Conservation (phyloP, 2,888 invertebrate genomes). For the Caenorhabditis drosophilae region DNA sequence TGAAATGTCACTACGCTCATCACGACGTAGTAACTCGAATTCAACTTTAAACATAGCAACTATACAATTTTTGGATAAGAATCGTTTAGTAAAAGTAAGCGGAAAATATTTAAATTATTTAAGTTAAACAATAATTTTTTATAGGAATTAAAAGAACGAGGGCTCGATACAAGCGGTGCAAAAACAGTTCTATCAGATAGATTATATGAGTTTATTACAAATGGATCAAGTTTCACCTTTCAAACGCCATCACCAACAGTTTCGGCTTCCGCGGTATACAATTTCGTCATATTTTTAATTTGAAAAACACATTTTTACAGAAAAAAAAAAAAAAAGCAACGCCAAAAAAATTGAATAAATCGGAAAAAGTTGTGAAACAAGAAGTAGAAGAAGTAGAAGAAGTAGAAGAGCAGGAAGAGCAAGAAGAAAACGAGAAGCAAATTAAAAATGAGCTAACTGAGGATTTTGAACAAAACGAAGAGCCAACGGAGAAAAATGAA, state of each 20-base stretch:
- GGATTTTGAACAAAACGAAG: background rate
- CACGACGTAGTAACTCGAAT: conserved; percentile 23
- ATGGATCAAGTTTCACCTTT: conserved; percentile 2
- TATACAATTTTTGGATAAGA: conserved; percentile 31
- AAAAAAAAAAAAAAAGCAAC: conserved; percentile 7
- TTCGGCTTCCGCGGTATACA: background rate
- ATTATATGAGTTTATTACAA: conserved; percentile 27
- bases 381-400: background rate
- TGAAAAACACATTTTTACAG: too few species aligned
- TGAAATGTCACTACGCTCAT: conserved; percentile 17
- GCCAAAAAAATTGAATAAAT: conserved; percentile 5
- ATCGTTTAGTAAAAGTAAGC: conserved; percentile 12
- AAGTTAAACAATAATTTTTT: too few species aligned
- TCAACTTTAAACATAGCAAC: conserved; percentile 36
- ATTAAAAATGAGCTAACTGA: too few species aligned
- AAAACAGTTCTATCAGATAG: conserved; percentile 35
- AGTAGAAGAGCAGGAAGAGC: conserved; percentile 8
- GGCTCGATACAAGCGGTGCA: conserved; percentile 26
- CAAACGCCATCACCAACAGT: conserved; percentile 4
- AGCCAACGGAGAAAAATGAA: background rate
- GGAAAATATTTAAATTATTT: too few species aligned
- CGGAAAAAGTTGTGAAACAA: background rate
- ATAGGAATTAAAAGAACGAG: conserved; percentile 39
- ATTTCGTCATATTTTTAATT: background rate
- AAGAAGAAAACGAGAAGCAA: conserved; percentile 9